Evolutionary conservation across 2,888 invertebrate species (phyloP), one percentile per base, ranked within the genome.

Genomic region (Pachydiplax longipennis): DNA sequence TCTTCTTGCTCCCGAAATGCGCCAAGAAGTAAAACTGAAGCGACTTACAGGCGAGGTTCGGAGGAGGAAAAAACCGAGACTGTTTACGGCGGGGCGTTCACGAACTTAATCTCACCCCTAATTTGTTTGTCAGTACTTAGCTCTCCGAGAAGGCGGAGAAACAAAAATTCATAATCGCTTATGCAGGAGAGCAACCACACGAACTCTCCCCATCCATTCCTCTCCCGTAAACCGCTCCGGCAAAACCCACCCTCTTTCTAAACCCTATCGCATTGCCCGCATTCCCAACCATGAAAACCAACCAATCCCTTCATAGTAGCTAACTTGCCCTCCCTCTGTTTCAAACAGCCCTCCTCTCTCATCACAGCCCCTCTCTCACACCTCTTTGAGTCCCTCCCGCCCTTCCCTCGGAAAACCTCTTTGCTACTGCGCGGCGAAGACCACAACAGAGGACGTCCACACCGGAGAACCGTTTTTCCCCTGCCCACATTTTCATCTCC

Each of bases 261-360:
- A 53, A 40, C 81, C 81, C 81, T 81, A 37, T 40, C 81, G 81
- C 73, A 73, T 73, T 73, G 25, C 73, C 81, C 81, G 81, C 81
- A 37, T 81, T 81, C 37, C 40, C 81, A 81, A 40, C 81, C 81
- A 37, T 81, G 40, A 81, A 81, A 81, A 40, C 81, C 40, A 37
- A 37, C 73, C 73, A 73, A 73, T 73, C 73, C 73, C 73, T 73
- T 73, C 73, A 31, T 25, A 25, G 25, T 73, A 53, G 53, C 53
- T 53, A 53, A 53, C 53, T 53, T 18, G 37, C 81, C 81, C 40
- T n/a, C 81, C 37, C 37, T 31, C 73, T 73, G 25, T 31, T 73
- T 13, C 22, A 44, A 81, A 35, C 40, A 40, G 18, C 81, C 15
- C 35, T 37, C 35, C 80, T n/a, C 80, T n/a, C 40, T 40, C 37